phyloP scores from a whole-genome alignment of 2,888 invertebrate genomes.

The Tipula unca region DNA sequence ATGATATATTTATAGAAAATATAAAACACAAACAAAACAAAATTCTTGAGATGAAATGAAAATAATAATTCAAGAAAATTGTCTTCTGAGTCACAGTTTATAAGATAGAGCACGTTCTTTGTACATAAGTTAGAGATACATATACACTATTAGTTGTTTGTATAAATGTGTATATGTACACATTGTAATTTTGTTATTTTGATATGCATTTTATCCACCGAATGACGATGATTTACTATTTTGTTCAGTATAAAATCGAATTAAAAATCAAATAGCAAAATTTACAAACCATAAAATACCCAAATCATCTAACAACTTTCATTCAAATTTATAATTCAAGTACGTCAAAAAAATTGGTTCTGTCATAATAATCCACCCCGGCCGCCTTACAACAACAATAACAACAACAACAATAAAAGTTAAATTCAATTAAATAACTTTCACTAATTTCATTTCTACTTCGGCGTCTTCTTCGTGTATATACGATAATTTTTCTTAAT shows the following conservation, averaged over 20 bases:
- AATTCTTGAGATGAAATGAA: not conserved
- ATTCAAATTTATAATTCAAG: not conserved
- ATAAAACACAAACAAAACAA: not conserved
- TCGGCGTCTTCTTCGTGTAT: not conserved
- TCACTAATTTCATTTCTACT: not conserved
- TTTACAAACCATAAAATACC: not conserved
- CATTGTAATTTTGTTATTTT: not conserved
- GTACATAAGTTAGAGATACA: not conserved
- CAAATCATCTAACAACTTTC: not conserved
- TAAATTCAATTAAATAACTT: constrained; percentile 8
- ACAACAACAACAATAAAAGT: not conserved
- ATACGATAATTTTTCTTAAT: not conserved
- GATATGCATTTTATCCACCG: not conserved
- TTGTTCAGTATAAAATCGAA: not conserved
- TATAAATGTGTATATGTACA: not conserved
- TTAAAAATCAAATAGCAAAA: not conserved
- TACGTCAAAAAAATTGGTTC: not conserved
- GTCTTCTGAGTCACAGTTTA: not conserved
- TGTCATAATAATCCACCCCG: not conserved
- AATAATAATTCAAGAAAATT: not conserved
- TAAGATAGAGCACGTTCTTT: not conserved
- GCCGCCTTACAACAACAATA: not conserved
- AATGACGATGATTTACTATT: not conserved
- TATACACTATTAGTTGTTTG: not conserved
- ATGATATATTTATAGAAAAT: not conserved